These are phyloP conservation scores for Cepaea hortensis DNA, from an alignment of 2,888 invertebrate genomes.

Conservation along the genomic window DNA sequence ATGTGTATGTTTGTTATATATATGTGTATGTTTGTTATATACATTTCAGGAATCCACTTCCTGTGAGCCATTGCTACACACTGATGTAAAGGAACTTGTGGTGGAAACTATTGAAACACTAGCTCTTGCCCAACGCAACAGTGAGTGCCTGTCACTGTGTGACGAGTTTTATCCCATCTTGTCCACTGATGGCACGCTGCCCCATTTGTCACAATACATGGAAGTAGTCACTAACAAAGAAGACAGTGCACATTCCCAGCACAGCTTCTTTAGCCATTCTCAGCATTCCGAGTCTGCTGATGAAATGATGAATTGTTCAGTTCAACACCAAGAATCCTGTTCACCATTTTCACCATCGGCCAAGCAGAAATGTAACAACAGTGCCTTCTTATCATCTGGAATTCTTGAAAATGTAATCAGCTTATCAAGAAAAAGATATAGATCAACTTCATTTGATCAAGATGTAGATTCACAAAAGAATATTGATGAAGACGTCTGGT, in stretches of 20 bases:
- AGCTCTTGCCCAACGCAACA: constrained; percentile 6
- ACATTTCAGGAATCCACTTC: background rate
- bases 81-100: constrained; percentile 24
- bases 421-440: constrained; percentile 31
- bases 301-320: background rate
- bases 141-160: constrained; percentile 43
- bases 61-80: constrained; percentile 6
- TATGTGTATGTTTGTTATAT: background rate
- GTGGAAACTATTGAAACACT: constrained; percentile 47
- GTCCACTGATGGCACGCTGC: background rate
- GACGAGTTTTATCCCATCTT: constrained; percentile 30
- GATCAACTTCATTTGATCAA: background rate
- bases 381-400: background rate
- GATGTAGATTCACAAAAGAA: background rate
- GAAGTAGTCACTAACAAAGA: background rate
- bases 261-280: constrained; percentile 12
- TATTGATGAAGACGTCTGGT: constrained; percentile 10
- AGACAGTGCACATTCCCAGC: constrained; percentile 18
- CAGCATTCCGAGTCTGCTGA: background rate
- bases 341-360: background rate
- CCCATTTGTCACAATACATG: background rate
- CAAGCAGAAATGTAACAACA: background rate
- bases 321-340: constrained; percentile 11
- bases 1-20: background rate
- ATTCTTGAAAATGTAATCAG: background rate